Conservation (phyloP, 2,113 vertebrate species). For the Salvelinus alpinus region DNA sequence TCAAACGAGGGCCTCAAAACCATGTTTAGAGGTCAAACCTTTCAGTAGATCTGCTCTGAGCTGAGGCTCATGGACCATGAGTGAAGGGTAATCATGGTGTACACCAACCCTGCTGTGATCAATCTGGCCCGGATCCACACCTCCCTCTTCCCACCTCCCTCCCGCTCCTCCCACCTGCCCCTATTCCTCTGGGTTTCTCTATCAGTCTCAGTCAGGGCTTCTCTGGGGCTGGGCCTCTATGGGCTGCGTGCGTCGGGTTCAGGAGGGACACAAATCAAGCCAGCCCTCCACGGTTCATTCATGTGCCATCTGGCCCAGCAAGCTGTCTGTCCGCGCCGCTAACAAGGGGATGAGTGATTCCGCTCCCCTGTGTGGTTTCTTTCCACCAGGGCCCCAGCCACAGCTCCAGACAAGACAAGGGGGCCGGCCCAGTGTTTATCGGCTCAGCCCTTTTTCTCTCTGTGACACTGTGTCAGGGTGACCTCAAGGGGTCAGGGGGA, state of each 20-base stretch:
- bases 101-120: slow-evolving; percentile 51
- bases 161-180: slow-evolving; percentile 37
- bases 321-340: slow-evolving; percentile 63
- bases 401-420: too few relatives aligned
- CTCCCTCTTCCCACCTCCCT: not conserved
- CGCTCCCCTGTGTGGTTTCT: slow-evolving; percentile 24
- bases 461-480: not conserved
- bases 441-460: too few relatives aligned
- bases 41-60: not conserved
- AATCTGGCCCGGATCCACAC: slow-evolving; percentile 49
- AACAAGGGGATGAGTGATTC: slow-evolving; percentile 72
- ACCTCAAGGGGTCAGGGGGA: slow-evolving; percentile 12
- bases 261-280: not conserved
- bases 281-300: slow-evolving; percentile 50
- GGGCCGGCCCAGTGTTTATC: too few relatives aligned
- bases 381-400: not conserved
- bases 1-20: not conserved
- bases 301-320: slow-evolving; percentile 76
- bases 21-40: not conserved
- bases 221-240: too few relatives aligned
- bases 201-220: too few relatives aligned
- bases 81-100: slow-evolving; percentile 11
- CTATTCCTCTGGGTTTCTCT: slow-evolving; percentile 14
- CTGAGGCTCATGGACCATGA: not conserved
- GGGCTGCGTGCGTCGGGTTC: too few relatives aligned